Evolutionary conservation across 2,888 invertebrate genomes (phyloP).

Genomic region (Eucera pruinosa): DNA sequence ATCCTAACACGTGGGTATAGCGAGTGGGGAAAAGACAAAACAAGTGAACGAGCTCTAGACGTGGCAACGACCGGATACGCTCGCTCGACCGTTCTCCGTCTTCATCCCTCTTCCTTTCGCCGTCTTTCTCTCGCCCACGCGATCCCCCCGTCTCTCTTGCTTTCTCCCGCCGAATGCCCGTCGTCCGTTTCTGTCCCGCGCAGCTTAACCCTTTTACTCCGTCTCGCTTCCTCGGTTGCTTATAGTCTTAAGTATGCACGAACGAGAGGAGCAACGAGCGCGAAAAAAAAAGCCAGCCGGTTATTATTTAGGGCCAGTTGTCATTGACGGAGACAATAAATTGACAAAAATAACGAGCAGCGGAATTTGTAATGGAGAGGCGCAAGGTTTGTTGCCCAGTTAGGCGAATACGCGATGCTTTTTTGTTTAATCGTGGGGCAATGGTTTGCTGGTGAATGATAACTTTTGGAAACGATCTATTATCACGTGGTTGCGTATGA

Average conservation of each 20-base stretch:
- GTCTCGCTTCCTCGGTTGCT: slow-evolving; percentile 25
- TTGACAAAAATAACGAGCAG: slow-evolving; percentile 54
- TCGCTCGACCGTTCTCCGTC: slow-evolving; percentile 70
- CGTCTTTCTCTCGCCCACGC: slow-evolving; percentile 14
- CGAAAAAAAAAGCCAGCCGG: slow-evolving; percentile 53
- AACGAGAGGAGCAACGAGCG: slow-evolving; percentile 50
- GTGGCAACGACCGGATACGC: slow-evolving; percentile 83
- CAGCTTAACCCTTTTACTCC: background rate
- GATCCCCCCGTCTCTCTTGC: too few relatives aligned
- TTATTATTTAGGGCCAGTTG: slow-evolving; percentile 76
- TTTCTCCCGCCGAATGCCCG: too few relatives aligned
- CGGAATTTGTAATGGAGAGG: slow-evolving; percentile 12
- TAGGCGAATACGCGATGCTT: too few relatives aligned
- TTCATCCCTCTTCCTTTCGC: slow-evolving; percentile 46
- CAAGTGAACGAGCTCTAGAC: slow-evolving; percentile 82
- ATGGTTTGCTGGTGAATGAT: too few relatives aligned
- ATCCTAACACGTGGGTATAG: slow-evolving; percentile 62
- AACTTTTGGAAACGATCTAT: too few relatives aligned
- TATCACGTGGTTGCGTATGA: too few relatives aligned
- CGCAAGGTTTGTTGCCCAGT: too few relatives aligned
- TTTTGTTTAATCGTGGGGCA: too few relatives aligned
- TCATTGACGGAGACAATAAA: slow-evolving; percentile 68
- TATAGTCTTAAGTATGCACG: slow-evolving; percentile 65
- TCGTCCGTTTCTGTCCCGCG: too few relatives aligned
- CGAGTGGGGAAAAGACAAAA: slow-evolving; percentile 76